Conservation (phyloP, 2,113 vertebrate genomes). For the Uria lomvia region DNA sequence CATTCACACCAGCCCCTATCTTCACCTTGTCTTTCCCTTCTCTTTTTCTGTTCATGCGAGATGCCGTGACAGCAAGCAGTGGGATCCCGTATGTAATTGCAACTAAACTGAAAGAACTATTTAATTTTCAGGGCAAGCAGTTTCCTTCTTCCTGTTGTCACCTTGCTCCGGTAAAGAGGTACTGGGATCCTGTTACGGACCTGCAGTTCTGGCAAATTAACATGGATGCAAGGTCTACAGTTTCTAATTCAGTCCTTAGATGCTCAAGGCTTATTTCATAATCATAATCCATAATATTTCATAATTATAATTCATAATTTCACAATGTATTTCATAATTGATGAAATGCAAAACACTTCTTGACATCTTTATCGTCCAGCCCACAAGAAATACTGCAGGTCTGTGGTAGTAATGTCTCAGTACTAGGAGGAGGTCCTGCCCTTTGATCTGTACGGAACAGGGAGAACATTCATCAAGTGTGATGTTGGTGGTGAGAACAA, state of each 20-base stretch:
- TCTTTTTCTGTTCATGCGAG: neutral
- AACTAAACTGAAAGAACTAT: neutral
- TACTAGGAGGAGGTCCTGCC: neutral
- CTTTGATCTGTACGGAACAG: neutral
- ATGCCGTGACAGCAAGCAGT: neutral
- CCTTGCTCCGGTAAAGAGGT: neutral
- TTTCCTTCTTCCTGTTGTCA: neutral
- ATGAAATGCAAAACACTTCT: neutral
- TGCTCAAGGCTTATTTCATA: neutral
- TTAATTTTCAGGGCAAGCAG: neutral
- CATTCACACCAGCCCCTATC: neutral
- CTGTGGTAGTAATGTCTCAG: neutral
- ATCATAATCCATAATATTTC: neutral
- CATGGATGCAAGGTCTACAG: rapidly evolving
- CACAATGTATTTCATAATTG: no score
- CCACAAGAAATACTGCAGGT: neutral
- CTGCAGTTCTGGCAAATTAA: neutral
- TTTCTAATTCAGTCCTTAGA: neutral
- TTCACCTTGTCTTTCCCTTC: neutral
- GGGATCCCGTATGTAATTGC: neutral
- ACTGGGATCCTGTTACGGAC: neutral
- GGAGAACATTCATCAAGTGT: neutral
- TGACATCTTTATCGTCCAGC: neutral
- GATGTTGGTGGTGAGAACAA: neutral
- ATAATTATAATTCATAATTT: no score